phyloP scores from a whole-genome alignment of 1,140 invertebrate genomes.

The Asbolus verrucosus region DNA sequence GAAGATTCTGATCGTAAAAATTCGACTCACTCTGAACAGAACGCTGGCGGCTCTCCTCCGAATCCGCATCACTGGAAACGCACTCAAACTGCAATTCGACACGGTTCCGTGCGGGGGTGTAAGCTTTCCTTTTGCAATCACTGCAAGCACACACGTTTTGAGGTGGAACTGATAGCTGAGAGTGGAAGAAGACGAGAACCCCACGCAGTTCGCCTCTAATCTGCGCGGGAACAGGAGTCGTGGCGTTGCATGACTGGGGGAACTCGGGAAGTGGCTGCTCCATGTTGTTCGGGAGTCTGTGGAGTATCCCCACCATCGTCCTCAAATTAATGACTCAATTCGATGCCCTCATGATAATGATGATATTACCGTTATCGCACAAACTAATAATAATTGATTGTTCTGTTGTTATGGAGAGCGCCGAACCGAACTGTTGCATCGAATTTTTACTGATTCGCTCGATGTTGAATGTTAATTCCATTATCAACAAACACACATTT shows the following conservation, averaged over 20 bases:
- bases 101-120: background rate
- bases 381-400: no score
- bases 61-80: background rate
- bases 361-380: background rate
- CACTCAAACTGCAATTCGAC: background rate
- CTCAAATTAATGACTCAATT: constrained; percentile 27
- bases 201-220: constrained; percentile 14
- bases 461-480: no score
- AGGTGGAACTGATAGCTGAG: background rate
- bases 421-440: no score
- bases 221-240: constrained; percentile 34
- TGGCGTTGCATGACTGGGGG: constrained; percentile 15
- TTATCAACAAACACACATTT: no score
- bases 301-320: constrained; percentile 13
- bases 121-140: background rate
- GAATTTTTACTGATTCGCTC: no score
- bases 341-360: background rate
- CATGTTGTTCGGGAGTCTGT: constrained; percentile 42
- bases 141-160: constrained; percentile 20
- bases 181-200: constrained; percentile 10
- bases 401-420: no score
- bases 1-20: constrained; percentile 4
- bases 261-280: constrained; percentile 34
- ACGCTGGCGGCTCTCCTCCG: background rate
- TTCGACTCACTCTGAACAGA: background rate